Conservation (phyloP, 2,888 invertebrate species). For the Mesorhabditis belari region DNA sequence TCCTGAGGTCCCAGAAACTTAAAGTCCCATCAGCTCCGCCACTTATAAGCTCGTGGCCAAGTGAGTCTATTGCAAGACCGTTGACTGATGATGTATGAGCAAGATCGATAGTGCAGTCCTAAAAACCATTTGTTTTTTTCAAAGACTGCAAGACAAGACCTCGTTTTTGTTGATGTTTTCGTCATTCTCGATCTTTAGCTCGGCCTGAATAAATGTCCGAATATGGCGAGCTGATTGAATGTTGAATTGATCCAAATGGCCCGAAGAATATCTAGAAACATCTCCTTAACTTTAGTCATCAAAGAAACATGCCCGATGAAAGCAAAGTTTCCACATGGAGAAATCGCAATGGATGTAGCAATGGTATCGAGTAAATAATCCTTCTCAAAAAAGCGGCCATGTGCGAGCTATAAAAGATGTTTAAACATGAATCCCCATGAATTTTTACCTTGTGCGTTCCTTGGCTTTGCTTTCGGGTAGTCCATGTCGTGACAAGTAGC, state of each 20-base stretch:
- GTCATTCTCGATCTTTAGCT: slow-evolving; percentile 10
- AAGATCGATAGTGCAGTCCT: too few relatives aligned
- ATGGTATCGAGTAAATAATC: slow-evolving; percentile 14
- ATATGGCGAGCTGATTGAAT: slow-evolving; percentile 86
- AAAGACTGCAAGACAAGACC: not conserved
- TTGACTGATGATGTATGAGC: slow-evolving; percentile 63
- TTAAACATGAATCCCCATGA: too few relatives aligned
- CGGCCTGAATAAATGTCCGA: slow-evolving; percentile 54
- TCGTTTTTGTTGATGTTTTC: not conserved
- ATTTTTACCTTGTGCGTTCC: slow-evolving; percentile 23
- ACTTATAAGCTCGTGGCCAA: slow-evolving; percentile 66
- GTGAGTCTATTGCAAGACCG: slow-evolving; percentile 74
- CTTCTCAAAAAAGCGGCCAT: slow-evolving; percentile 41
- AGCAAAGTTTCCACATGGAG: slow-evolving; percentile 86
- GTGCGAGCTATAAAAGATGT: slow-evolving; percentile 29
- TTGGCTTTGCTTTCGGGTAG: slow-evolving; percentile 30
- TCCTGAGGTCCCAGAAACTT: slow-evolving; percentile 70
- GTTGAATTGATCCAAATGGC: slow-evolving; percentile 79
- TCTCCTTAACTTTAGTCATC: slow-evolving; percentile 13
- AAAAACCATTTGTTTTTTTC: not conserved
- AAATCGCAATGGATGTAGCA: slow-evolving; percentile 36
- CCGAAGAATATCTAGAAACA: slow-evolving; percentile 56
- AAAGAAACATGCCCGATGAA: slow-evolving; percentile 69
- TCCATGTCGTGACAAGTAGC: slow-evolving; percentile 47
- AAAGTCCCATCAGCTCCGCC: slow-evolving; percentile 67